These are phyloP conservation scores for Acanthurus tractus DNA, from an alignment of 2,797 vertebrate genomes.

Conservation along the genomic window DNA sequence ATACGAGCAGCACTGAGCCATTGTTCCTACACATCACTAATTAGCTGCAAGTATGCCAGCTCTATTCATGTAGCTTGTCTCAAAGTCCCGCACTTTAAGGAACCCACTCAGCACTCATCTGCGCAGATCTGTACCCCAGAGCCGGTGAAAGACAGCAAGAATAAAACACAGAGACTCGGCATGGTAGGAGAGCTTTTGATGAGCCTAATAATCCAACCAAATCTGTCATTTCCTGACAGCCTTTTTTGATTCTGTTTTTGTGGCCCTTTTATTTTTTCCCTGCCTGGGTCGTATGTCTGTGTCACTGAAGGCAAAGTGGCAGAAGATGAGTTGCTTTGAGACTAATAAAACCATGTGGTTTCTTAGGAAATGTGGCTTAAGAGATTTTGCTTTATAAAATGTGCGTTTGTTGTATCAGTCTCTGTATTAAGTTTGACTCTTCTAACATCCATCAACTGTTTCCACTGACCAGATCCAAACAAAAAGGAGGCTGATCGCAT, in stretches of 20 bases:
- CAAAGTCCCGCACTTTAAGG: conserved; percentile 60
- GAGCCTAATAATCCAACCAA: conserved; percentile 67
- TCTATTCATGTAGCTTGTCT: conserved; percentile 57
- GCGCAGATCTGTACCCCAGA: conserved; percentile 55
- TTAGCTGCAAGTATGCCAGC: conserved; percentile 49
- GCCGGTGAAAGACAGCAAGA: conserved; percentile 32
- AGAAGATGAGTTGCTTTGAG: conserved; percentile 44
- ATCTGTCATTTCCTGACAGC: conserved; percentile 64
- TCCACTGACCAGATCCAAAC: neutral
- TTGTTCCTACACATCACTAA: conserved; percentile 65
- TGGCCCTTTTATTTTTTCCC: conserved; percentile 5
- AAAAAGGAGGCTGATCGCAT: neutral
- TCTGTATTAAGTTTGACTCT: conserved; percentile 42
- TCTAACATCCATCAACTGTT: conserved; percentile 22
- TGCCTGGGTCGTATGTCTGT: conserved; percentile 26
- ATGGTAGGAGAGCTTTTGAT: conserved; percentile 61
- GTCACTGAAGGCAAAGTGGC: conserved; percentile 51
- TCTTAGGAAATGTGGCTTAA: conserved; percentile 35
- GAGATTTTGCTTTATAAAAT: conserved; percentile 31
- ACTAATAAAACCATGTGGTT: conserved; percentile 42
- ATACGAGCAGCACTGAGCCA: conserved; percentile 50
- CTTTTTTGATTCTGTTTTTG: conserved; percentile 57
- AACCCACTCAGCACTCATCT: conserved; percentile 53
- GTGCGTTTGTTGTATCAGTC: conserved; percentile 46
- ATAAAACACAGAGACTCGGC: conserved; percentile 48